Evolutionary conservation across 1,140 invertebrate genomes (phyloP).

Genomic region (Lucilia cuprina): DNA sequence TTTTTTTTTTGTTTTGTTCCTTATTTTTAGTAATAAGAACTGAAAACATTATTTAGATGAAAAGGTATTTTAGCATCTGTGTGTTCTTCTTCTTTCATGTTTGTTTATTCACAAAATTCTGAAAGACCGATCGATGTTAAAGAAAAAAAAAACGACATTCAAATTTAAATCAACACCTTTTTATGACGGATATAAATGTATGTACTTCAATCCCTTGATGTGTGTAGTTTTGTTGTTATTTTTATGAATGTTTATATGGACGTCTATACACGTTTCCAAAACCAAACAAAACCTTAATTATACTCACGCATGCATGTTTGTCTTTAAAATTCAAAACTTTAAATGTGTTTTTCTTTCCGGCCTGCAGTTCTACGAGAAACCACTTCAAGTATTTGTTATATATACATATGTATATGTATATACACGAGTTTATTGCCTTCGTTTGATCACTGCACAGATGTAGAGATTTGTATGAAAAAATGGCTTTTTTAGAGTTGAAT

Average conservation of each 20-base stretch:
- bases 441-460: too few relatives aligned
- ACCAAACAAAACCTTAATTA: background rate
- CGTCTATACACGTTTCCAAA: background rate
- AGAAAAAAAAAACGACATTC: background rate
- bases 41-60: background rate
- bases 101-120: background rate
- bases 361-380: background rate
- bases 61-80: background rate
- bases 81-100: background rate
- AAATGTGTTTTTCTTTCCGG: background rate
- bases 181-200: conserved; percentile 12
- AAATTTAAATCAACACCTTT: conserved; percentile 7
- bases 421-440: background rate
- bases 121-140: background rate
- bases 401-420: too few relatives aligned
- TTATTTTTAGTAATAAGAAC: background rate
- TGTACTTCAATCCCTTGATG: background rate
- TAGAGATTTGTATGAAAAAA: too few relatives aligned
- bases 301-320: background rate
- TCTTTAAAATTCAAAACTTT: background rate
- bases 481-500: too few relatives aligned
- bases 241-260: too few relatives aligned
- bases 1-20: background rate
- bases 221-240: background rate
- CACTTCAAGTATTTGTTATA: background rate